Evolutionary conservation across 2,888 invertebrate species (phyloP).

Genomic region (Eupithecia dodoneata): DNA sequence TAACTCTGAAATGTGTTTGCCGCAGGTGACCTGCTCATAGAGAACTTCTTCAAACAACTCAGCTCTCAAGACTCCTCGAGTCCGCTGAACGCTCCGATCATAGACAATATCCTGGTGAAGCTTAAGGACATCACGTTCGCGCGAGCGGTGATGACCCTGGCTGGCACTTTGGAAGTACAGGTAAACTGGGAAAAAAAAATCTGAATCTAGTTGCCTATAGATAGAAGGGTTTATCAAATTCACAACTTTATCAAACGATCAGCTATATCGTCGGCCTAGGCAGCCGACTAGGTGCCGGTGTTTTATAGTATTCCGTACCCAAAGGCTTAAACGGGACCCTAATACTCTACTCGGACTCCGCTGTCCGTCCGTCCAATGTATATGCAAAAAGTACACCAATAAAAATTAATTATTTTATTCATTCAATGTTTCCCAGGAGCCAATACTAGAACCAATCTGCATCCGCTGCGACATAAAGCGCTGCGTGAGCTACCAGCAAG

Average conservation of each 20-base stretch:
- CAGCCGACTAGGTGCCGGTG: too few species aligned
- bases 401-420: too few species aligned
- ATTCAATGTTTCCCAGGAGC: conserved; percentile 79
- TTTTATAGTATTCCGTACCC: too few species aligned
- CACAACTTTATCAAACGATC: too few species aligned
- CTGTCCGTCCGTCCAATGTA: too few species aligned
- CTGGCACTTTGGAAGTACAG: conserved; percentile 89
- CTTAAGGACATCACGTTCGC: conserved; percentile 87
- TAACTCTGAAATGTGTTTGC: conserved; percentile 26
- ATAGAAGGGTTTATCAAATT: too few species aligned
- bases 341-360: too few species aligned
- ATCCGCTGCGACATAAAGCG: conserved; percentile 89
- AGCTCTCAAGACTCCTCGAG: conserved; percentile 62
- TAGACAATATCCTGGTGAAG: conserved; percentile 89
- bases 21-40: conserved; percentile 88
- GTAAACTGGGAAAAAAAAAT: conserved; percentile 59
- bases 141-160: conserved; percentile 88
- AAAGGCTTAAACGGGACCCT: too few species aligned
- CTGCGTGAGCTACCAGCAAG: conserved; percentile 64
- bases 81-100: conserved; percentile 77
- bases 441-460: conserved; percentile 89
- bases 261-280: too few species aligned
- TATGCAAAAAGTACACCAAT: too few species aligned
- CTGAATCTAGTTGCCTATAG: background rate
- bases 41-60: conserved; percentile 90